phyloP scores from a whole-genome alignment of 2,113 vertebrate genomes.

The Eretmochelys imbricata region DNA sequence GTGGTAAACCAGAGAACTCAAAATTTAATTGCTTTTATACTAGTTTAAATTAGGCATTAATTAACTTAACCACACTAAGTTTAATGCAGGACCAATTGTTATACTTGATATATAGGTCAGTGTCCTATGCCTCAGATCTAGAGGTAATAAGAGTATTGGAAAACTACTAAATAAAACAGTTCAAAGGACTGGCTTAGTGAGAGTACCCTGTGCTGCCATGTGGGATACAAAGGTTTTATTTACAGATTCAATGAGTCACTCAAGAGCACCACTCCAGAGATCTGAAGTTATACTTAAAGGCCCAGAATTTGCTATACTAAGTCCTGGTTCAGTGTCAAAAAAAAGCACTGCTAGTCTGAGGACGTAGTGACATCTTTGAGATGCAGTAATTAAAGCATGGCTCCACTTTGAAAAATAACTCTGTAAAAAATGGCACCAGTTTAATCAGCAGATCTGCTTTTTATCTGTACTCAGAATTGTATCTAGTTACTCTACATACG shows the following conservation, averaged over 20 bases:
- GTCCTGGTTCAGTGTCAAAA: background rate
- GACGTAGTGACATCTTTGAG: background rate
- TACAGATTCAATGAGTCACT: background rate
- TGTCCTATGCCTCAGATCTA: background rate
- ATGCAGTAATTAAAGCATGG: background rate
- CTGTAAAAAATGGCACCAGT: background rate
- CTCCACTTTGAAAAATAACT: background rate
- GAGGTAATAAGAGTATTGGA: background rate
- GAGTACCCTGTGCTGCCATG: background rate
- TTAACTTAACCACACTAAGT: background rate
- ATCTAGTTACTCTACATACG: background rate
- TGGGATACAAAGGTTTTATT: constrained; percentile 1
- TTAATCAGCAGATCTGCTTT: background rate
- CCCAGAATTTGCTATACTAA: constrained; percentile 13
- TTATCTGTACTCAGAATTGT: accelerated
- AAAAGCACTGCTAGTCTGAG: constrained; percentile 2
- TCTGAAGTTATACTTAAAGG: background rate
- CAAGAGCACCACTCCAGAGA: background rate
- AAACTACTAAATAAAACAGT: background rate
- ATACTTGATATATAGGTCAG: background rate
- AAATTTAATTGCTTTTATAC: background rate
- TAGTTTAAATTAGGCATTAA: background rate
- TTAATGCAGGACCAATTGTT: background rate
- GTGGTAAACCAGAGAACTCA: background rate
- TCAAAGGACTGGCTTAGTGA: background rate